These are phyloP conservation scores for Liopterus haemorrhoidalis DNA, from an alignment of 2,888 invertebrate species.

Conservation along the genomic window DNA sequence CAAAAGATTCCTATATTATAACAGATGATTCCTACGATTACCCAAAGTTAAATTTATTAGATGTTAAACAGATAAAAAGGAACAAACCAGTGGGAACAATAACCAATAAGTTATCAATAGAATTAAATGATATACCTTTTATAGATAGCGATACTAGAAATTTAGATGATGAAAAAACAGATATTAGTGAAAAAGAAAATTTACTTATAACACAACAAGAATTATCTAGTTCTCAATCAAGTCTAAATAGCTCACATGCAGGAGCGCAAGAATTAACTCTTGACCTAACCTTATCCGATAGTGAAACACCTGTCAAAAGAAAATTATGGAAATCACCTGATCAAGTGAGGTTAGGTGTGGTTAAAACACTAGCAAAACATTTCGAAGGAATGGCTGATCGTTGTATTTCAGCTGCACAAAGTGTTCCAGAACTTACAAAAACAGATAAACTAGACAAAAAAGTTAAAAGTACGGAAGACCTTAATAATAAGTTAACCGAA, in stretches of 20 bases:
- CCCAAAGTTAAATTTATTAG: constrained; percentile 18
- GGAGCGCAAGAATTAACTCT: constrained; percentile 43
- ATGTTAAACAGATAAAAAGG: constrained; percentile 15
- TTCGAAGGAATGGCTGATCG: constrained; percentile 50
- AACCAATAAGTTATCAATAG: constrained; percentile 24
- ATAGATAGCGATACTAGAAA: constrained; percentile 31
- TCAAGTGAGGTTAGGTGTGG: constrained; percentile 61
- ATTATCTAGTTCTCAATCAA: constrained; percentile 44
- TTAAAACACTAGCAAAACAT: constrained; percentile 64
- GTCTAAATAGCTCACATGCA: constrained; percentile 39
- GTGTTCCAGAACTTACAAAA: constrained; percentile 39
- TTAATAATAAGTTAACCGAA: constrained; percentile 40
- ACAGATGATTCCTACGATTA: constrained; percentile 21
- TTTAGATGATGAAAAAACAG: constrained; percentile 28
- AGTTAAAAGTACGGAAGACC: constrained; percentile 14
- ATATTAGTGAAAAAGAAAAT: constrained; percentile 30
- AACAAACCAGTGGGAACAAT: constrained; percentile 21
- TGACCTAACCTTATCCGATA: constrained; percentile 42
- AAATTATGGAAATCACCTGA: constrained; percentile 68
- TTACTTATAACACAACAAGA: constrained; percentile 42
- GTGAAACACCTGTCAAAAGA: constrained; percentile 36
- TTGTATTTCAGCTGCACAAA: constrained; percentile 36
- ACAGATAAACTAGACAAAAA: constrained; percentile 25
- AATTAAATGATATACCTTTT: constrained; percentile 44
- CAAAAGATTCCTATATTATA: constrained; percentile 38